Conservation (phyloP, 2,888 invertebrate species). For the Eupithecia abbreviata region DNA sequence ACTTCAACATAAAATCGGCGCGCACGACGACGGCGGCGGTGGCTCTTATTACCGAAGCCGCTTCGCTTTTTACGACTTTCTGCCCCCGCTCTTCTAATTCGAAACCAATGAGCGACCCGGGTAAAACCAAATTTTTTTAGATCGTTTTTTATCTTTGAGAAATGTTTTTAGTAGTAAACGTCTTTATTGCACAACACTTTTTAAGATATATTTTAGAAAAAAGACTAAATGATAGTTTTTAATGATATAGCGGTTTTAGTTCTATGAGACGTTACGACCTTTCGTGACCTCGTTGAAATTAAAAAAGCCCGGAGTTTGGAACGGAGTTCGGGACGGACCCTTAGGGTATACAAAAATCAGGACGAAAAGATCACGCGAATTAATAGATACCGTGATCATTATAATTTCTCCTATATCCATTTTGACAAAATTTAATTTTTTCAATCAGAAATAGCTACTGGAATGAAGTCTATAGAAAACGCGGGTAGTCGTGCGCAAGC, state of each 20-base stretch:
- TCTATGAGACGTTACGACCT: neutral
- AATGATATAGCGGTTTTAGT: neutral
- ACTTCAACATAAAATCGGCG: neutral
- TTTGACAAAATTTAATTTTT: neutral
- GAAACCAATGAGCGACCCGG: too few species aligned
- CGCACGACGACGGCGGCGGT: neutral
- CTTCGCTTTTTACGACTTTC: neutral
- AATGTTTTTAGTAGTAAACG: neutral
- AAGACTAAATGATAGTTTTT: neutral
- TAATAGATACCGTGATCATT: neutral
- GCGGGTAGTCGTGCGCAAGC: conserved; percentile 27
- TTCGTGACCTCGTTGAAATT: neutral
- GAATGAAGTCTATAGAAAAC: neutral
- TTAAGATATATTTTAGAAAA: neutral
- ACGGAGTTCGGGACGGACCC: neutral
- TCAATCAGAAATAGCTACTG: neutral
- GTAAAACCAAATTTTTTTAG: too few species aligned
- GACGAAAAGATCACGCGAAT: neutral
- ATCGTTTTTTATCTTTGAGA: neutral
- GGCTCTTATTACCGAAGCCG: neutral
- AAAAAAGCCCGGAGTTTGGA: neutral
- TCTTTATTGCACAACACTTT: neutral
- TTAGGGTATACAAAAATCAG: neutral
- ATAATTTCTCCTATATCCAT: neutral
- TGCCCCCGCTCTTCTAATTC: too few species aligned